Evolutionary conservation across 2,888 invertebrate species (phyloP).

Genomic region (Zonitis immaculata): DNA sequence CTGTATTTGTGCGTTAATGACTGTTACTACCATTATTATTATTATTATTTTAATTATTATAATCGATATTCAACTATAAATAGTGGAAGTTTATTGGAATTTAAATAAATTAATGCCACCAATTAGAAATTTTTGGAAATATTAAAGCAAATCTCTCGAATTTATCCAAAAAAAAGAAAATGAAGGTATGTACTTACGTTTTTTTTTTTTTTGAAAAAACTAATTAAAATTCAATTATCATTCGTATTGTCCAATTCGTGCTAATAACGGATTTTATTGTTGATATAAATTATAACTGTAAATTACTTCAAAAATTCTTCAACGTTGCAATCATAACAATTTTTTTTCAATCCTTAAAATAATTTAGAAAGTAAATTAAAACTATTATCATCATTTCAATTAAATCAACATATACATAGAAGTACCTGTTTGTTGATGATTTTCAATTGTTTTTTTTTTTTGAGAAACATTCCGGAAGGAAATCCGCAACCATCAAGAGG

Average conservation of each 20-base stretch:
- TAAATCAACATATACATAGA: not conserved
- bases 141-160: no score
- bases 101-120: not conserved
- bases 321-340: no score
- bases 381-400: not conserved
- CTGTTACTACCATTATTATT: not conserved
- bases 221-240: no score
- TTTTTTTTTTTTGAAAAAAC: no score
- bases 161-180: not conserved
- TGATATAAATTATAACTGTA: no score
- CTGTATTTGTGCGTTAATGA: conserved; percentile 15
- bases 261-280: no score
- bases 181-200: no score
- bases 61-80: not conserved
- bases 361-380: not conserved
- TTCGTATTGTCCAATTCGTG: no score
- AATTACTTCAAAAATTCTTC: no score
- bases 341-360: no score
- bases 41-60: not conserved
- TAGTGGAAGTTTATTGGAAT: not conserved
- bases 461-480: conserved; percentile 1
- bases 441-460: no score
- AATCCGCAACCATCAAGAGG: not conserved
- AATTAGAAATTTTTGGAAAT: not conserved
- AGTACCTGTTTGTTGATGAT: no score